phyloP scores from a whole-genome alignment of 1,140 invertebrate species.

The Zaprionus ornatus region DNA sequence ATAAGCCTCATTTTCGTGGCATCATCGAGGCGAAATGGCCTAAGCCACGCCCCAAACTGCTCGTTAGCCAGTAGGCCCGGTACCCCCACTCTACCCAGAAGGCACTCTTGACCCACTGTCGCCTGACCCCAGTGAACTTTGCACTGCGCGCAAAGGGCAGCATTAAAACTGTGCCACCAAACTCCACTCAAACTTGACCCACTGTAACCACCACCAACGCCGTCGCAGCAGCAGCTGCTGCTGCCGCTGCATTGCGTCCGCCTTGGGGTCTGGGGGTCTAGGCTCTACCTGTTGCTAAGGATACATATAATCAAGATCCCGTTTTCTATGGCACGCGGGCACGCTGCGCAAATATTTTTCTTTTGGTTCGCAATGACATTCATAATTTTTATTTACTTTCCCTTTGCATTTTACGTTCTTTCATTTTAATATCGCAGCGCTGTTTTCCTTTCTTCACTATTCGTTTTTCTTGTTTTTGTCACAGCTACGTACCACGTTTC shows the following conservation, averaged over 20 bases:
- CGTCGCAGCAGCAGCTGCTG: neutral
- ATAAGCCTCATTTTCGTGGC: slow-evolving; percentile 57
- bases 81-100: neutral
- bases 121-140: slow-evolving; percentile 46
- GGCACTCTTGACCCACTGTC: slow-evolving; percentile 30
- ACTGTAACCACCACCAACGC: neutral
- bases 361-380: slow-evolving; percentile 58
- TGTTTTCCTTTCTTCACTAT: neutral
- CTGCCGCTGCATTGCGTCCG: slow-evolving; percentile 16
- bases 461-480: slow-evolving; percentile 47
- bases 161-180: slow-evolving; percentile 11
- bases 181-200: slow-evolving; percentile 57
- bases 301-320: neutral
- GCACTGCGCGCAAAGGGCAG: neutral
- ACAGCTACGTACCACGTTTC: slow-evolving; percentile 46
- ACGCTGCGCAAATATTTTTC: slow-evolving; percentile 29
- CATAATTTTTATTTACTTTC: slow-evolving; percentile 77
- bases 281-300: slow-evolving; percentile 63
- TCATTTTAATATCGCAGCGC: slow-evolving; percentile 24
- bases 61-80: slow-evolving; percentile 44
- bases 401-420: slow-evolving; percentile 42
- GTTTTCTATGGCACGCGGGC: neutral
- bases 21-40: slow-evolving; percentile 53
- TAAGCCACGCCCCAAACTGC: slow-evolving; percentile 58
- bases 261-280: slow-evolving; percentile 2